Base-by-base conservation (phyloP, 2,113 vertebrate species). In the Corythaixoides concolor region DNA sequence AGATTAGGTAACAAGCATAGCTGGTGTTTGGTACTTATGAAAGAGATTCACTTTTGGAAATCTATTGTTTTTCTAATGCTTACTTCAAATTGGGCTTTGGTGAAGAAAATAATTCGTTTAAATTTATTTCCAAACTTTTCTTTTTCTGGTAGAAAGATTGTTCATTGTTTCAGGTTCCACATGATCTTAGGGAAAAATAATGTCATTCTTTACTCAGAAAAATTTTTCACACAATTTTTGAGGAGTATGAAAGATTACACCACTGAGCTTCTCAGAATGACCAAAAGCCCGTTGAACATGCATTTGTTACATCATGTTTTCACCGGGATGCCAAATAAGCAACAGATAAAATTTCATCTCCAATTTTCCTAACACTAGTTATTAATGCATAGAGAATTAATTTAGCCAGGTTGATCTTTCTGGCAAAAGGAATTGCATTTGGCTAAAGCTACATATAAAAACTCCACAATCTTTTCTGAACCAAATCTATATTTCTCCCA, bases 91-190 rank as follows among this genome's bases (percentile, higher is more conserved):
- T 64, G 58, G 16, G n/a, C 74, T 79, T 92, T 87, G 16, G 41
- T 92, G 89, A 97, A 95, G 39, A 87, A 86, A 86, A 96, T 6
- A 73, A 72, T 67, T 63, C 26, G 79, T 92, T 95, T 89, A 91
- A 91, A 95, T 93, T 83, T 91, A 89, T 96, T 97, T 97, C 63
- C 79, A 91, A 94, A 86, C 27, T 50, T 97, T 96, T 92, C 20
- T 95, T 97, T 95, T 89, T 96, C 86, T 91, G 77, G 39, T 26
- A 64, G 53, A 50, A 7, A 41, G 2, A 19, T 33, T 37, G 19
- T 72, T 72, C 58, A 43, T 37, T 5, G 3, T 66, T 70, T 85
- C 27, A 28, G 14, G 33, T 78, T 41, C 15, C 6, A 75, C 56
- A 33, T n/a, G 33, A 50, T 33, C 50, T 64, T 80, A 85, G 63